A percentile compares a stretch with the other conserved stretches of the same genome.
phyloP scores from a whole-genome alignment of 2,113 vertebrate genomes.

The Emydocephalus ijimae region DNA sequence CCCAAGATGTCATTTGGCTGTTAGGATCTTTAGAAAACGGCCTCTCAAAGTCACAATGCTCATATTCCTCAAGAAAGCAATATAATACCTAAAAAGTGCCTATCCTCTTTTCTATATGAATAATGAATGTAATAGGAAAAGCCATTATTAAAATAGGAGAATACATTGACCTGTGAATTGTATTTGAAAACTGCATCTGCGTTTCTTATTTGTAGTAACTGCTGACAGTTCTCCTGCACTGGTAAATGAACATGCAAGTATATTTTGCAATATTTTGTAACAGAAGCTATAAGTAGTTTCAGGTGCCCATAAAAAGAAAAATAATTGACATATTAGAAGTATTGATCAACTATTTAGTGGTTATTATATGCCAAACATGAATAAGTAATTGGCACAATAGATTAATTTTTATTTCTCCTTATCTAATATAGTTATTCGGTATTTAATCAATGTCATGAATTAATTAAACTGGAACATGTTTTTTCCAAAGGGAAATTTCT shows the following conservation, averaged over 20 bases:
- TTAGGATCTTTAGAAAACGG: conserved; percentile 66
- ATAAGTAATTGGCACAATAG: conserved; percentile 25
- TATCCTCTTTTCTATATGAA: conserved; percentile 56
- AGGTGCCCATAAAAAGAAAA: conserved; percentile 28
- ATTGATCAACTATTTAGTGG: not conserved
- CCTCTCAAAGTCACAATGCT: conserved; percentile 64
- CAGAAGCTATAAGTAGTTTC: conserved; percentile 39
- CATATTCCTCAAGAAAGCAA: conserved; percentile 60
- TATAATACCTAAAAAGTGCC: conserved; percentile 61
- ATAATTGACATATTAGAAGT: conserved; percentile 12
- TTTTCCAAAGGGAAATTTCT: conserved; percentile 49
- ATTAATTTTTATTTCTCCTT: conserved; percentile 47
- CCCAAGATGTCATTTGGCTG: conserved; percentile 64
- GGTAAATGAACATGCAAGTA: conserved; percentile 40
- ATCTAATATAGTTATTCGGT: conserved; percentile 38
- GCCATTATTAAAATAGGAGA: conserved; percentile 55
- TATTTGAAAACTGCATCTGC: conserved; percentile 40
- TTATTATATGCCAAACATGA: not conserved
- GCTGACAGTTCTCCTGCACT: conserved; percentile 30
- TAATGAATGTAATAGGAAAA: conserved; percentile 59
- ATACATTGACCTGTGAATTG: conserved; percentile 55
- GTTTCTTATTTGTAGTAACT: conserved; percentile 47
- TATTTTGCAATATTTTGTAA: conserved; percentile 49
- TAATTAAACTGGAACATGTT: conserved; percentile 25
- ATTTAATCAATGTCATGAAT: conserved; percentile 38